phyloP scores from a whole-genome alignment of 2,797 vertebrate species.

The Paguma larvata region DNA sequence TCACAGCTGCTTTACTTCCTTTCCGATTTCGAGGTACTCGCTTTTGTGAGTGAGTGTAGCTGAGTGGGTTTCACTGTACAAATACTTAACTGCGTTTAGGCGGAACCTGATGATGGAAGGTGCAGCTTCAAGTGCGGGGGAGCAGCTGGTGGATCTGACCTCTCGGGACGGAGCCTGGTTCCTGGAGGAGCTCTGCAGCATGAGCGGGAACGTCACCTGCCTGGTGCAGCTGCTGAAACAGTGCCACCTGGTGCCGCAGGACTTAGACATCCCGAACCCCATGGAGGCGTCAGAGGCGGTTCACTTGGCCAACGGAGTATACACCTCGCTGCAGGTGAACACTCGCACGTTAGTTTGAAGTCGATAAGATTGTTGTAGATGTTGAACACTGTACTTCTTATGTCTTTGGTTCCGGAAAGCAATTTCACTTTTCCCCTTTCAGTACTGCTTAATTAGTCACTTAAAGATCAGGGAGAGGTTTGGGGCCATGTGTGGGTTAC shows the following conservation, averaged over 20 bases:
- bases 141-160: constrained; percentile 96
- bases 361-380: constrained; percentile 37
- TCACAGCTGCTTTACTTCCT: constrained; percentile 10
- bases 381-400: neutral
- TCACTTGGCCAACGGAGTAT: constrained; percentile 96
- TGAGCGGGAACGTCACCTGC: constrained; percentile 96
- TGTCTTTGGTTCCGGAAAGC: neutral
- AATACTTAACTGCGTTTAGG: constrained; percentile 84
- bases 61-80: neutral
- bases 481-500: neutral
- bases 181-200: constrained; percentile 98
- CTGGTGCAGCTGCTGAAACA: constrained; percentile 95
- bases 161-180: constrained; percentile 99
- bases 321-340: constrained; percentile 96
- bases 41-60: neutral
- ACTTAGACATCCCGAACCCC: constrained; percentile 95
- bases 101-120: constrained; percentile 98
- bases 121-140: constrained; percentile 96
- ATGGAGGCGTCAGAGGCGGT: constrained; percentile 94
- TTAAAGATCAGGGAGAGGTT: neutral
- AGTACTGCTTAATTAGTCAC: neutral
- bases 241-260: constrained; percentile 95
- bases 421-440: neutral
- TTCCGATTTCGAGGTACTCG: neutral
- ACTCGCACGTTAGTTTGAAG: neutral